Evolutionary conservation across 2,113 vertebrate genomes (phyloP), one percentile per base, ranked within the genome.

Genomic region (Pomatostomus ruficeps): DNA sequence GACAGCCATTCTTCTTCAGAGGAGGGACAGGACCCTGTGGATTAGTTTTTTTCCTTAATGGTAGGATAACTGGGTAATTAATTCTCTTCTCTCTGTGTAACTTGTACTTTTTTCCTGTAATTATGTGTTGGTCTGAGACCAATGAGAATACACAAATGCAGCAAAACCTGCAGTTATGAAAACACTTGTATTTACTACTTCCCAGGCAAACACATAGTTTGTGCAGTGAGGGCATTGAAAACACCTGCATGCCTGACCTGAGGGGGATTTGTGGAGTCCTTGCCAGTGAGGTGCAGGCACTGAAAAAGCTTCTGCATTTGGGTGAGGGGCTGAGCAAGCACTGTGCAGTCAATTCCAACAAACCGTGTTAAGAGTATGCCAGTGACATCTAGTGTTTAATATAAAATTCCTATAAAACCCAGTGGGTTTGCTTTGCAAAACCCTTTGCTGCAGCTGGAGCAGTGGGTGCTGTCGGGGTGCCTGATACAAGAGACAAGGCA

Each of bases 351-450:
- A 14, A 24, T 58, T 79, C 68, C 51, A 51, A 7, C 16, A 20
- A 42, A 6, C 24, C 38, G 59, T 5, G 72, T 95, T 76, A 80
- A 92, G 98, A 96, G 97, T 76, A 73, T 97, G 89, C 97, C 92
- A 95, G 92, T 97, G 97, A 98, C 98, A 98, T 76, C 97, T 98
- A 97, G 97, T 97, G 97, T 76, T 89, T 88, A 54, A 49, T 22
- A 51, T 8, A 45, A 93, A 91, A 88, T 61, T 22, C 57, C 63
- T 17, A 1, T 22, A 14, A 85, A 83, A 38, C 7, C 9, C 0
- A 0, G 4, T 2, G 17, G 22, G 7, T 66, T 66, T 66, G 15
- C 42, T 73, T 24, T 10, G 13, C 18, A 35, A 58, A 86, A 57
- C 11, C 1, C 2, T 9, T 36, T 36, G 36, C 3, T 9, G 51